Percentiles rank a stretch among this genome's conserved stretches.
Conservation (phyloP, 2,888 invertebrate genomes). For the Mechanitis mazaeus region DNA sequence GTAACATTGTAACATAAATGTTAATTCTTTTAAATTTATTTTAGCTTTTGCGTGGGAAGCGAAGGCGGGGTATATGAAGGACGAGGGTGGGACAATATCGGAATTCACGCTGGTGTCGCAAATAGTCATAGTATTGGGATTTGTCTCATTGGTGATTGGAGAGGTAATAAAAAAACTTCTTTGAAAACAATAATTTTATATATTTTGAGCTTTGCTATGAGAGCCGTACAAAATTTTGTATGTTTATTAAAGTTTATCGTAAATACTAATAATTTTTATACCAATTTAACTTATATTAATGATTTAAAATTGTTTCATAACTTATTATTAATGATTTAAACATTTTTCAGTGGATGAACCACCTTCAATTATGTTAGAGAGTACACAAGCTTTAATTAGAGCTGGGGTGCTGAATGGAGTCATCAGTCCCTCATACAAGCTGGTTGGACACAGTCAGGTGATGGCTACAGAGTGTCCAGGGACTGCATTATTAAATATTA, state of each 20-base stretch:
- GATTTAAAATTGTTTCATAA: not conserved
- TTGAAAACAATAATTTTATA: constrained; percentile 2
- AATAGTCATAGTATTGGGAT: constrained; percentile 81
- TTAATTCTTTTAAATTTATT: constrained; percentile 6
- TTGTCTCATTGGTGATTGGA: constrained; percentile 84
- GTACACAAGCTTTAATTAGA: constrained; percentile 75
- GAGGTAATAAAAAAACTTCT: constrained; percentile 63
- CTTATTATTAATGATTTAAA: not conserved
- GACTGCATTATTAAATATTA: constrained; percentile 74
- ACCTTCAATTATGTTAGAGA: constrained; percentile 72
- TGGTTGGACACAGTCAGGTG: constrained; percentile 78
- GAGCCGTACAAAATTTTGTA: no score
- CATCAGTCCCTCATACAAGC: constrained; percentile 74
- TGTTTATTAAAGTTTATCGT: no score
- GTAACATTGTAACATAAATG: no score
- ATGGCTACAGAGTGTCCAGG: constrained; percentile 82
- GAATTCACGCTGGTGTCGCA: constrained; percentile 81
- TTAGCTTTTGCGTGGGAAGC: constrained; percentile 83
- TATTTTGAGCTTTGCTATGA: not conserved
- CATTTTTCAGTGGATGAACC: constrained; percentile 72
- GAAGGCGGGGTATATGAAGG: constrained; percentile 84
- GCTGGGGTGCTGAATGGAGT: constrained; percentile 75
- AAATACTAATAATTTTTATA: no score
- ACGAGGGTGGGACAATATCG: constrained; percentile 81
- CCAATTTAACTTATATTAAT: no score